Evolutionary conservation across 2,888 invertebrate genomes (phyloP).

Genomic region (Agrenia bidenticulata): DNA sequence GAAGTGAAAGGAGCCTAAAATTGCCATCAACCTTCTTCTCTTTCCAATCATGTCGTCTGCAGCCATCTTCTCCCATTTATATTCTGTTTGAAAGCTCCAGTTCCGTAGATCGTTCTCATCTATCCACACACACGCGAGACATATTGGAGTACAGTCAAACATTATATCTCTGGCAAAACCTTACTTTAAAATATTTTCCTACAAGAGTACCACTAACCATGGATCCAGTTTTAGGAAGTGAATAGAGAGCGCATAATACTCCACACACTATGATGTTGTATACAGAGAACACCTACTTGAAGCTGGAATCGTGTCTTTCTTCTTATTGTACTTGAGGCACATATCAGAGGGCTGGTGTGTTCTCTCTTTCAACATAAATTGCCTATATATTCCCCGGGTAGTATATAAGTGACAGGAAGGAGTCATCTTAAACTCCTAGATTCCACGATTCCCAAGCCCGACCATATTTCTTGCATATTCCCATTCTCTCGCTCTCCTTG

Average conservation of each 20-base stretch:
- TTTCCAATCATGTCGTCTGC: constrained; percentile 29
- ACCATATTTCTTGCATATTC: neutral
- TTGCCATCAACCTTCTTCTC: constrained; percentile 47
- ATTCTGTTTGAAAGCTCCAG: constrained; percentile 5
- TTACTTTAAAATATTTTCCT: too few species aligned
- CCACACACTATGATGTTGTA: too few species aligned
- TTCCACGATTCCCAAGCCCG: too few species aligned
- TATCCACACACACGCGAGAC: neutral
- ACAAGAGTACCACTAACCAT: too few species aligned
- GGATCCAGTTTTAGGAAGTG: too few species aligned
- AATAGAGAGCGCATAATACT: too few species aligned
- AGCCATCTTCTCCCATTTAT: constrained; percentile 14
- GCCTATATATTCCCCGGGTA: constrained; percentile 38
- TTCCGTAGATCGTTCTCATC: too few species aligned
- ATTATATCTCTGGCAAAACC: too few species aligned
- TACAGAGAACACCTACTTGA: neutral
- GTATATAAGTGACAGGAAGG: neutral
- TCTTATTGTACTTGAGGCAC: constrained; percentile 33
- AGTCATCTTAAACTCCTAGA: too few species aligned
- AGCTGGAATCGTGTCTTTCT: constrained; percentile 24
- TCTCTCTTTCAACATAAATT: constrained; percentile 43
- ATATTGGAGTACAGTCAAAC: neutral
- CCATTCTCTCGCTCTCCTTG: constrained; percentile 40
- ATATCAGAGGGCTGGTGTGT: constrained; percentile 18
- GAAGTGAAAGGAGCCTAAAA: constrained; percentile 44